Evolutionary conservation across 1,140 invertebrate genomes (phyloP), one percentile per base, ranked within the genome.

Genomic region (Bombus difficillimus): DNA sequence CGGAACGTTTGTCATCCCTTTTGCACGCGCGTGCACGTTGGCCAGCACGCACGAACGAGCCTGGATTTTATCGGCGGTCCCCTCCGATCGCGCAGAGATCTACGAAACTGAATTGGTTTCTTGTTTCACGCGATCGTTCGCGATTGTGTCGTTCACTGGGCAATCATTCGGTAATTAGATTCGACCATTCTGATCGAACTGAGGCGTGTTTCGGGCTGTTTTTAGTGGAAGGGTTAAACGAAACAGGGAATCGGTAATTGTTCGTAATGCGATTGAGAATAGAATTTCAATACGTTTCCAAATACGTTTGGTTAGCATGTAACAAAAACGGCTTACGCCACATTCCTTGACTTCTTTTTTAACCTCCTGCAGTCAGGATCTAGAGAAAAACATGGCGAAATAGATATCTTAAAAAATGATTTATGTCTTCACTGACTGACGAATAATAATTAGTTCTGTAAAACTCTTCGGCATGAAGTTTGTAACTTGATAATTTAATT

Each of bases 1-100:
- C 34, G 68, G 43, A 74, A 72, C 81, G 88, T 92, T 92, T 92
- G 89, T 92, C 91, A 91, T 92, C 83, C 83, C 87, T 71, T 76
- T 75, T 13, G n/a, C 73, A 68, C 80, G 59, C 84, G 66, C 75
- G 39, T 77, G 6, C 47, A 53, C 47, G 47, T 53, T 53, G 47
- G 18, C 18, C 6, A 6, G 22, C 73, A 68, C 80, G 59, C 87
- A 59, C 79, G 78, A 88, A 83, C 84, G 39, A 59, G 68, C 37
- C 57, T 39, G 57, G 77, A 88, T 89, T 89, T 89, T 62, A 81
- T 74, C 28, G 76, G 32, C 82, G 34, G 59, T 25, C 34, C 53
- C 41, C 32, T 47, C 32, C 15, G 34, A n/a, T 64, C 41, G 79
- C 32, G 1, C 10, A 13, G 28, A 3, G 43, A 72, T 13, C 41